A percentile compares a stretch with the other conserved stretches of the same genome.
phyloP scores from a whole-genome alignment of 2,797 vertebrate genomes.

The Pampus argenteus region DNA sequence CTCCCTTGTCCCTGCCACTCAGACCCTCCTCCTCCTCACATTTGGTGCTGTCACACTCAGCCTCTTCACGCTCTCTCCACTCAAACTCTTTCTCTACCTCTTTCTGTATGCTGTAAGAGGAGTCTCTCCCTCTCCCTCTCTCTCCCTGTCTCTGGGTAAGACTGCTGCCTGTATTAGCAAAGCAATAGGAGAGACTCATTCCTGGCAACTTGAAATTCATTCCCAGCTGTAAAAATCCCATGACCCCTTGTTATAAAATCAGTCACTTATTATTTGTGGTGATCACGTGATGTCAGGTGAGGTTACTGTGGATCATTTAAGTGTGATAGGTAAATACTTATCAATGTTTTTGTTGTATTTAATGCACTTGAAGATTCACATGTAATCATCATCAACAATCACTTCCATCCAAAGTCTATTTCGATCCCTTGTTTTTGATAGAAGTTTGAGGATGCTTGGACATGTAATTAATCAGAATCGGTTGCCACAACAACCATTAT shows the following conservation, averaged over 20 bases:
- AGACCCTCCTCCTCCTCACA: constrained; percentile 60
- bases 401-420: no score
- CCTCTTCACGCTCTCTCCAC: constrained; percentile 72
- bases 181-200: constrained; percentile 70
- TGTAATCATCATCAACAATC: background rate
- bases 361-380: background rate
- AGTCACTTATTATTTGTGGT: constrained; percentile 12
- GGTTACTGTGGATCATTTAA: constrained; percentile 11
- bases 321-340: background rate
- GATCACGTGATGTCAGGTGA: constrained; percentile 26
- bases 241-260: constrained; percentile 61
- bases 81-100: constrained; percentile 79
- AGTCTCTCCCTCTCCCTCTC: constrained; percentile 68
- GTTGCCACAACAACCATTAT: no score
- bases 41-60: constrained; percentile 72
- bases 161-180: constrained; percentile 75
- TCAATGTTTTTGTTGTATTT: background rate
- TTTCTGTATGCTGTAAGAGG: constrained; percentile 81
- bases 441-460: background rate
- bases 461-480: background rate
- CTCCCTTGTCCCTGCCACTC: constrained; percentile 60
- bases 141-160: constrained; percentile 67
- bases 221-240: constrained; percentile 72
- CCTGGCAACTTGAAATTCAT: constrained; percentile 74
- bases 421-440: background rate